Base-by-base conservation (phyloP, 2,888 invertebrate species). In the Polia nebulosa region DNA sequence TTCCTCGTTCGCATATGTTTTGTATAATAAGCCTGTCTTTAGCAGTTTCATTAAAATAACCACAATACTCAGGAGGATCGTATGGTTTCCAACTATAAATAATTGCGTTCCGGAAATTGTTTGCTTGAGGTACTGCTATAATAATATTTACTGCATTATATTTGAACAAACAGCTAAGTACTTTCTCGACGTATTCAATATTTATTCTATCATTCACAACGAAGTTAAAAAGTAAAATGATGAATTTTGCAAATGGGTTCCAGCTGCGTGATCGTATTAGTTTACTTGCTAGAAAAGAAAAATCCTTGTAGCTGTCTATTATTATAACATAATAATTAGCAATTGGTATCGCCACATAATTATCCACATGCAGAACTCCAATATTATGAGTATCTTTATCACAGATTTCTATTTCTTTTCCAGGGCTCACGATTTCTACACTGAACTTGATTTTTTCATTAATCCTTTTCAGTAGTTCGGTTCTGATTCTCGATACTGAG, bases 51-150 rank as follows among this genome's bases (percentile, higher is more conserved):
- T 92, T 91, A 20, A 78, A 84, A 77, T 92, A 89, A 4, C 95
- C 95, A 76, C 95, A 95, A 63, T 90, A 91, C 60, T 85, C 85
- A 4, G 94, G 95, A 0, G 95, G 95, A 56, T 95, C 91, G 57
- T 89, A 93, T 0, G 95, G 94, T 63, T 73, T 90, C 94, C 94
- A 95, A 29, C 90, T 83, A 61, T 93, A 94, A 36, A 93, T 82
- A 20, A 88, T 73, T 6, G 91, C 88, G 29, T 88, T 89, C 7
- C 93, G 85, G n/a, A 89, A 82, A 65, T 89, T 86, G 3, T 80
- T 84, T 3, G 76, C 80, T 75, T 91, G 82, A 15, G 92, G 93
- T 9, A 94, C 84, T 15, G 89, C 74, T 2, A 95, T 86, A 13
- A 91, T 81, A 22, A 90, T 84, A 67, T 94, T 90, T 1, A 92